Evolutionary conservation across 2,113 vertebrate species (phyloP), one percentile per base, ranked within the genome.

Genomic region (Serilophus lunatus): DNA sequence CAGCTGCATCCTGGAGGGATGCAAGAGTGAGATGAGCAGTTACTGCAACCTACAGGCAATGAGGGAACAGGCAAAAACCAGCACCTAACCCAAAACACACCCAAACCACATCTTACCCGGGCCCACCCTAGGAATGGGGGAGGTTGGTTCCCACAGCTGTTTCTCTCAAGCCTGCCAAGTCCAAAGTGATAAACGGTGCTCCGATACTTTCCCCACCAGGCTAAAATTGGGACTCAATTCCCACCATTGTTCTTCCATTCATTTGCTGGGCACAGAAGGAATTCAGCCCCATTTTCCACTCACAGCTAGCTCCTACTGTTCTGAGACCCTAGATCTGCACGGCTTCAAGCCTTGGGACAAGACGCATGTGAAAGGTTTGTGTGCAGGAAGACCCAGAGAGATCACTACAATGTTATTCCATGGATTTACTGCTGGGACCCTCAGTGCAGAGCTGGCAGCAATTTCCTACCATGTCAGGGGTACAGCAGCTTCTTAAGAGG

Each of bases 1-100:
- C 95, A 90, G 97, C 86, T 1, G 98, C 98, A 77, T 98, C 99
- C 99, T 99, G 96, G 29, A 91, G 70, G 90, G 70, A 57, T 49
- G 17, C 35, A 86, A 68, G 84, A 94, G 31, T 5, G 22, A 86
- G 45, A 45, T 7, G 17, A 68, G 69, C 12, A 14, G 44, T 53
- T 72, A 79, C 33, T 31, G 65, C 68, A 63, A 38, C 56, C 16
- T 44, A 42, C 24, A 31, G 56, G 56, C 60, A 82, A 44, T 0
- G 20, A 85, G 10, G 57, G 28, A 68, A 66, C 36, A 51, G 40
- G 29, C 9, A 36, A 81, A 85, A 79, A 19, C 1, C 42, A 38
- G 61, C 13, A 2, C 33, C 49, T 33, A 75, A 56, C 31, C 53
- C 42, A 87, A 85, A 87, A 33, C 69, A 84, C 31, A 31, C 22